Conservation (phyloP, 2,888 invertebrate species). For the Standfussiana lucernea region DNA sequence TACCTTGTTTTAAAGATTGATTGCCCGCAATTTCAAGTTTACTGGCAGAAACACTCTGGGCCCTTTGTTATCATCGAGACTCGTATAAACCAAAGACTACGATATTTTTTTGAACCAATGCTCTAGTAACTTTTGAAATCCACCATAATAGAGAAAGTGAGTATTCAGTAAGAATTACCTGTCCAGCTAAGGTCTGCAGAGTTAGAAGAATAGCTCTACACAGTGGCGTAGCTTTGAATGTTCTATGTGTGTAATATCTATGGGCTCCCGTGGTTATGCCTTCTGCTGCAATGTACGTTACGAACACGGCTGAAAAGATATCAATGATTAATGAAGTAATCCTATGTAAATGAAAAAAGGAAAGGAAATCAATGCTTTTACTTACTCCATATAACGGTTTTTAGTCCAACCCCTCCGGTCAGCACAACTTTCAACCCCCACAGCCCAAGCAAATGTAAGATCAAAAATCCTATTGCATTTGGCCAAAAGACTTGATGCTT, state of each 20-base stretch:
- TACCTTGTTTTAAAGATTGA: not conserved
- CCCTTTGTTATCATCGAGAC: not conserved
- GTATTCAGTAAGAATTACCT: conserved; percentile 37
- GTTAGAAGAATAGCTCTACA: conserved; percentile 91
- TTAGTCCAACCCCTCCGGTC: conserved; percentile 61
- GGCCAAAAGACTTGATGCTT: conserved; percentile 91
- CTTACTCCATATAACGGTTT: conserved; percentile 65
- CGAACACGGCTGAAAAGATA: conserved; percentile 47
- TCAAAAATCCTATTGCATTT: conserved; percentile 91
- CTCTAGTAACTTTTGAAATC: not conserved
- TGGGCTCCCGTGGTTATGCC: conserved; percentile 96
- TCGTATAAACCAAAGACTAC: not conserved
- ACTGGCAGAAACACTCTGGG: not conserved
- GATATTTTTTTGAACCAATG: not conserved
- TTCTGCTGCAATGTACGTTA: conserved; percentile 77
- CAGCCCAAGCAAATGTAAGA: conserved; percentile 86
- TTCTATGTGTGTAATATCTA: conserved; percentile 93
- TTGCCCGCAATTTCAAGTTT: not conserved
- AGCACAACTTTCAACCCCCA: conserved; percentile 81
- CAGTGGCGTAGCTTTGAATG: conserved; percentile 93
- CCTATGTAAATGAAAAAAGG: too few relatives aligned
- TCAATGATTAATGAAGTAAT: not conserved
- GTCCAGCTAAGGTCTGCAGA: conserved; percentile 90
- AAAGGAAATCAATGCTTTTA: not conserved
- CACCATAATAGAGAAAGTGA: not conserved